These are phyloP conservation scores for Drosophila bipectinata DNA, from an alignment of 1,140 invertebrate genomes.

Conservation along the genomic window DNA sequence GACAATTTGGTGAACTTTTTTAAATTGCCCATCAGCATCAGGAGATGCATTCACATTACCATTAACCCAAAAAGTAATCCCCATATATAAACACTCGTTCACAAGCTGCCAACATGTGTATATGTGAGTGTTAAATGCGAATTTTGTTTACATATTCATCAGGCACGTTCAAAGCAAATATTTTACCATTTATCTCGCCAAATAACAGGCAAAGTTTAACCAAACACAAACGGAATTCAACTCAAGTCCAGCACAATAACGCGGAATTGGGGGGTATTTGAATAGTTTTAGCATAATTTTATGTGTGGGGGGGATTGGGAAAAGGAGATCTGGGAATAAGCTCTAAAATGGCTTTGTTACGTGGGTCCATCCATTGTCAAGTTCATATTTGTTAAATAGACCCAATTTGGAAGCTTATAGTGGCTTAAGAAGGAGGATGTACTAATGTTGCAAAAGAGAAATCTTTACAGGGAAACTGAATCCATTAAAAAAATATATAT, in stretches of 20 bases:
- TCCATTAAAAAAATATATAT: too few species aligned
- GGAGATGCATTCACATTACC: slow-evolving; percentile 73
- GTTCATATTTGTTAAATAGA: slow-evolving; percentile 17
- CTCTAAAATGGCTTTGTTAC: slow-evolving; percentile 37
- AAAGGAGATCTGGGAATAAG: slow-evolving; percentile 23
- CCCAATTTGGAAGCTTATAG: slow-evolving; percentile 9
- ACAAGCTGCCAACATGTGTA: slow-evolving; percentile 14
- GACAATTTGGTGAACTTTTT: slow-evolving; percentile 79
- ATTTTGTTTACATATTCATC: slow-evolving; percentile 68
- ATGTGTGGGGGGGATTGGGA: slow-evolving; percentile 22
- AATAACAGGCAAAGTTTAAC: slow-evolving; percentile 18
- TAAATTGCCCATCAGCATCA: slow-evolving; percentile 75
- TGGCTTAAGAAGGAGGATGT: slow-evolving; percentile 26
- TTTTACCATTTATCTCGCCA: slow-evolving; percentile 49
- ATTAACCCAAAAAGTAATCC: slow-evolving; percentile 71
- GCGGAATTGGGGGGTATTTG: slow-evolving; percentile 23
- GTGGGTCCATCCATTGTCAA: slow-evolving; percentile 36
- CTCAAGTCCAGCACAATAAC: slow-evolving; percentile 21
- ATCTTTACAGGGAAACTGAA: background rate
- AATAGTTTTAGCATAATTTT: slow-evolving; percentile 26
- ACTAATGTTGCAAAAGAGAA: slow-evolving; percentile 17
- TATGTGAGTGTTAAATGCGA: slow-evolving; percentile 44
- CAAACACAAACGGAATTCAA: slow-evolving; percentile 38
- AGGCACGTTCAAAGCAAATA: slow-evolving; percentile 57
- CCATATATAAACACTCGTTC: slow-evolving; percentile 20